These are phyloP conservation scores for Phyllotreta striolata DNA, from an alignment of 2,888 invertebrate species.

Conservation along the genomic window DNA sequence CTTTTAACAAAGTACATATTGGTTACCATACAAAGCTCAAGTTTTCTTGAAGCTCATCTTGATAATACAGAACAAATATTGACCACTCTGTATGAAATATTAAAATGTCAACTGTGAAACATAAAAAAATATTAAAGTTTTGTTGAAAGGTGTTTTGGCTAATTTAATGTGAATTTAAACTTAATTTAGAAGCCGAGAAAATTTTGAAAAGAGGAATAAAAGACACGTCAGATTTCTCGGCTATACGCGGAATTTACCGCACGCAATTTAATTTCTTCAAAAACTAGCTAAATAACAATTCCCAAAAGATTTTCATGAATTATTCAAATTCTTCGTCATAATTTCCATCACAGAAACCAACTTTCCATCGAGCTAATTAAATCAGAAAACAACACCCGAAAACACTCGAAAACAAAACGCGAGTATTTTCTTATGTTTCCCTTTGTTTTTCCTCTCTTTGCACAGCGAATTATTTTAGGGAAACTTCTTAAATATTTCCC, in stretches of 20 bases:
- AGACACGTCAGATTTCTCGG: too few species aligned
- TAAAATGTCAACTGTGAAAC: too few species aligned
- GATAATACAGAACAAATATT: too few species aligned
- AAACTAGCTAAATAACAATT: background rate
- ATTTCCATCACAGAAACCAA: constrained; percentile 10
- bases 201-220: too few species aligned
- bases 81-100: too few species aligned
- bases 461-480: constrained; percentile 1
- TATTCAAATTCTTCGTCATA: constrained; percentile 5
- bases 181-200: too few species aligned
- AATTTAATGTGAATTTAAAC: too few species aligned
- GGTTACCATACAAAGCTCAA: too few species aligned
- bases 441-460: constrained; percentile 5
- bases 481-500: background rate
- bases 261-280: constrained; percentile 1
- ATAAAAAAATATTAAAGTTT: too few species aligned
- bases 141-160: too few species aligned
- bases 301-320: constrained; percentile 12
- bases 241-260: background rate
- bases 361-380: constrained; percentile 9
- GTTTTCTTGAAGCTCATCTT: too few species aligned
- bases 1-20: too few species aligned
- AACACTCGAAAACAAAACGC: constrained; percentile 5
- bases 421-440: constrained; percentile 10
- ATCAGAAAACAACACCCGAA: constrained; percentile 2